Base-by-base conservation (phyloP, 2,113 vertebrate genomes). In the Sclerurus mexicanus region DNA sequence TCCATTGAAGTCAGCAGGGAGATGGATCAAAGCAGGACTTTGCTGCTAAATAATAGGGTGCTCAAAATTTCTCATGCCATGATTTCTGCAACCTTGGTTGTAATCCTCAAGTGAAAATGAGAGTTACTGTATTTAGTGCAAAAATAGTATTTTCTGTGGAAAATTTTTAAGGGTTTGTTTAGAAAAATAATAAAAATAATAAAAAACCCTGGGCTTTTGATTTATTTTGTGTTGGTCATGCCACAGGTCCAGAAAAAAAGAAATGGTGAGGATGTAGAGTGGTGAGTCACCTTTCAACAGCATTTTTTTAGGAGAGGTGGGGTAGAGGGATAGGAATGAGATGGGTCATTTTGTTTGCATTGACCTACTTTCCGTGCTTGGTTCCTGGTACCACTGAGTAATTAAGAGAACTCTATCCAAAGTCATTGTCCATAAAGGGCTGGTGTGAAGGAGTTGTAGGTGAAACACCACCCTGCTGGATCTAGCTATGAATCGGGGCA, bases 1-100 rank as follows among this genome's bases (percentile, higher is more conserved):
- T 94, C 78, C 66, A 93, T 93, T 96, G 95, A 96, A 96, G 91
- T 94, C 90, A 91, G 87, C 93, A 71, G 93, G 93, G 90, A 96
- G 82, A 90, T 31, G 90, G 90, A 96, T 96, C 95, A 97, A 96
- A 96, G 94, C 49, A 87, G 78, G 89, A 83, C 85, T 90, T 91
- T 33, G 55, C 91, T 83, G 22, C 69, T 95, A 95, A 97, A 95
- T 97, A 94, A 89, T 39, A 96, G 92, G 91, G 85, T 95, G 91
- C 84, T 94, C 87, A 71, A 62, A 94, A 89, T 88, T 95, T 71
- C 72, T 90, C 94, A 31, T 93, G 82, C 87, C 71, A 69, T 94
- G 35, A 47, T 87, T 97, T 95, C 74, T 83, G 31, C 85, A 93
- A 44, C 63, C 59, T 55, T 80, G 67, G 71, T 76, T 83, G 55